Base-by-base conservation (phyloP, 2,888 invertebrate species). In the Eucera pruinosa region DNA sequence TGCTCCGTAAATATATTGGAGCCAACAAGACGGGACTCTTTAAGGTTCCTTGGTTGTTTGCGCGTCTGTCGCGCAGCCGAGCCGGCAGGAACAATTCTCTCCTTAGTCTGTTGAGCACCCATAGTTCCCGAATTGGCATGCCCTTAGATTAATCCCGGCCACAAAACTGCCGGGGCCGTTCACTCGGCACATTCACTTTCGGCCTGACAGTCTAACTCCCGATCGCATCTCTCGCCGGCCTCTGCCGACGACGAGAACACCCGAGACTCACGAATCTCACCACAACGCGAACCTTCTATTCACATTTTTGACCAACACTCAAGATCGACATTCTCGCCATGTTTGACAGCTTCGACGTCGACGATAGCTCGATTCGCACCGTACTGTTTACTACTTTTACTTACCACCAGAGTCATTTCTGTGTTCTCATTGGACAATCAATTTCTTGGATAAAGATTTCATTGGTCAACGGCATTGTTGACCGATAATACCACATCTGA, bases 21-120 rank as follows among this genome's bases (percentile, higher is more conserved):
- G 90, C 97, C 96, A 90, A 96, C 95, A 89, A 95, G 95, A 93
- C 96, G 95, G 92, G 96, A 96, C 94, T 97, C 97, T 94, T 97
- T 97, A 80, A 95, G 94, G 89, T 95, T 94, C 91, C 96, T 94
- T 87, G 95, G 95, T 93, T 96, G 96, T 91, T 94, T 95, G 90
- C 96, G 95, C 78, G 95, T 94, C 83, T 96, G 95, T 91, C 96
- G 95, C 92, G 95, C 95, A 87, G 96, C 87, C 81, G 91, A 95
- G 89, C 95, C 96, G 92, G 94, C 94, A 90, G 95, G 95, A 90
- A 95, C 94, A 90, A 95, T 95, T 92, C 97, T 95, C 94, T 97
- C 97, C 94, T 98, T 97, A 93, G 96, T 97, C 94, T 97, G 97
- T 95, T 97, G 97, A 92, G 97, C 97, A 93, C 97, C 97, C 97